Conservation (phyloP, 2,888 invertebrate genomes). For the Dicyrtoma fusca region DNA sequence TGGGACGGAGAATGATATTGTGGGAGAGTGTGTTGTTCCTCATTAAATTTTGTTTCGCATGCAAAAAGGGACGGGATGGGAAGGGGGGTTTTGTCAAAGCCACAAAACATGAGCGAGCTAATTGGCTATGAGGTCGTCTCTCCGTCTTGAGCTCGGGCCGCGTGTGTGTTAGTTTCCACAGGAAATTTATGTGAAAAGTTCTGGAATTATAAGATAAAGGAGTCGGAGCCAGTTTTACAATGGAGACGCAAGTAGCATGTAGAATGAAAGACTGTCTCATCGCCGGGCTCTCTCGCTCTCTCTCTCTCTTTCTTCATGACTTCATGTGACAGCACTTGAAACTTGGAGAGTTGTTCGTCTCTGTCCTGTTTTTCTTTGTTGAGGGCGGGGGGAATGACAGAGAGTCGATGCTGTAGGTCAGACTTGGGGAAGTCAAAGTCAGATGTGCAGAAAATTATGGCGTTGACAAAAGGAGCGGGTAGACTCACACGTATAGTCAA, state of each 20-base stretch:
- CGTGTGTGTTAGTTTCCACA: slow-evolving; percentile 28
- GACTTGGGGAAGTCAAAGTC: slow-evolving; percentile 6
- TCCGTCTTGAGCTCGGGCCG: background rate
- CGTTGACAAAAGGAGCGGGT: slow-evolving; percentile 18
- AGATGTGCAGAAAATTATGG: slow-evolving; percentile 22
- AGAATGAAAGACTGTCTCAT: slow-evolving; percentile 34
- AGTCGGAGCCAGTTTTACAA: slow-evolving; percentile 54
- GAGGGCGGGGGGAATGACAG: slow-evolving; percentile 3
- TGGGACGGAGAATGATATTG: too few relatives aligned
- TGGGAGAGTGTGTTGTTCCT: slow-evolving; percentile 18
- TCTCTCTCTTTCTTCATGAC: background rate
- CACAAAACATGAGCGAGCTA: slow-evolving; percentile 56
- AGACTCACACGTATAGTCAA: slow-evolving; percentile 46
- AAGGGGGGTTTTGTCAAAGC: slow-evolving; percentile 38
- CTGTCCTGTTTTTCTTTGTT: background rate
- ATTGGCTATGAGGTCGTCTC: slow-evolving; percentile 53
- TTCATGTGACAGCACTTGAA: slow-evolving; percentile 3
- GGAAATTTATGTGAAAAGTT: slow-evolving; percentile 58
- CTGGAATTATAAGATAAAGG: slow-evolving; percentile 57
- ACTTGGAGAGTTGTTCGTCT: background rate
- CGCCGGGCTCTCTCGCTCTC: background rate
- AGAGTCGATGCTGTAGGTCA: slow-evolving; percentile 41
- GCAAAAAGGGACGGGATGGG: slow-evolving; percentile 2
- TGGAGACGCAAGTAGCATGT: slow-evolving; percentile 45
- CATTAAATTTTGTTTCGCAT: slow-evolving; percentile 35